Evolutionary conservation across 2,888 invertebrate genomes (phyloP).

Genomic region (Empis livida): DNA sequence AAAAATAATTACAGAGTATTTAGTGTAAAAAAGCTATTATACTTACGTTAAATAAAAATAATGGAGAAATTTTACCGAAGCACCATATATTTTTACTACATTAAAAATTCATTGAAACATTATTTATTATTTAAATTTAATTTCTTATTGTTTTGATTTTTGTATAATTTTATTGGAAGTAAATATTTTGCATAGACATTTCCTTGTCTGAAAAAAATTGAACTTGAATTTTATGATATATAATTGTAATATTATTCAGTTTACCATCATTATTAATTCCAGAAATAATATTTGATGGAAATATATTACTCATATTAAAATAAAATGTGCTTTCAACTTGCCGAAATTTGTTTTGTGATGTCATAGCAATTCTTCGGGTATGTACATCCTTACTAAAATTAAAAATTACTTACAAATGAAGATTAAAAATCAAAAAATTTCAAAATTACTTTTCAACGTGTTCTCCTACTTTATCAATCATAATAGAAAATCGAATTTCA

Average conservation of each 20-base stretch:
- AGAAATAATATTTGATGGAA: conserved; percentile 25
- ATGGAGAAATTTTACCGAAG: too few relatives aligned
- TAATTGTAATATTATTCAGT: neutral
- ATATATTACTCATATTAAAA: conserved; percentile 29
- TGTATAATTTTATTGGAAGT: conserved; percentile 28
- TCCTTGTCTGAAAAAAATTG: conserved; percentile 20
- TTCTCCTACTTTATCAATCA: conserved; percentile 23
- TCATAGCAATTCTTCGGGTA: conserved; percentile 25
- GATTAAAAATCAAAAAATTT: neutral
- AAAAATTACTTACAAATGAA: neutral
- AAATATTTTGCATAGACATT: conserved; percentile 22
- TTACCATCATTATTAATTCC: conserved; percentile 25
- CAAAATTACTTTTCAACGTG: conserved; percentile 23
- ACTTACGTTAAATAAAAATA: too few relatives aligned
- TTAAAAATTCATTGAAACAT: too few relatives aligned
- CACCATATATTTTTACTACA: too few relatives aligned
- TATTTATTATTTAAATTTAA: neutral
- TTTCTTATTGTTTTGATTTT: conserved; percentile 21
- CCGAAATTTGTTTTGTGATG: conserved; percentile 25
- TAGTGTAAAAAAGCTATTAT: too few relatives aligned
- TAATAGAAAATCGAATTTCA: conserved; percentile 4
- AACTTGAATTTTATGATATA: neutral
- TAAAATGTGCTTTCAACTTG: conserved; percentile 26
- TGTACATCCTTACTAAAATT: conserved; percentile 28
- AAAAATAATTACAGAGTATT: too few relatives aligned